Evolutionary conservation across 53 echinoderm and acorn worm genomes (phyloP).

Genomic region (Patiria pectinifera): DNA sequence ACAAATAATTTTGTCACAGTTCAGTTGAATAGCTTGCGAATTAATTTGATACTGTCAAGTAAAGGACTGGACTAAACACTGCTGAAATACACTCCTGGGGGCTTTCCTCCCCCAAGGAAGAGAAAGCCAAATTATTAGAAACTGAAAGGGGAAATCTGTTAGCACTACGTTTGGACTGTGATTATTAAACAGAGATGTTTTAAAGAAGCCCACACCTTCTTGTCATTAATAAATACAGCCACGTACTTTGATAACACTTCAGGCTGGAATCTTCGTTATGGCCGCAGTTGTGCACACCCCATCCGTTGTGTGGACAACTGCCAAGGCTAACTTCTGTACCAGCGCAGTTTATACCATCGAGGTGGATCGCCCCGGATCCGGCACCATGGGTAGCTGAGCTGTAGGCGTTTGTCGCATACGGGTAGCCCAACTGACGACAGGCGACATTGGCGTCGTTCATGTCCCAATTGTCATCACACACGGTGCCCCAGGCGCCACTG

Average conservation of each 20-base stretch:
- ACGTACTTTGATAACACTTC: not conserved
- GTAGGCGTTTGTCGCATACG: not conserved
- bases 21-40: too few species aligned
- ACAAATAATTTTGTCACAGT: too few species aligned
- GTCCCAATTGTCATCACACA: constrained; percentile 26
- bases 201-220: too few species aligned
- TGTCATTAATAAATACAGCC: not conserved
- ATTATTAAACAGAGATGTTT: not conserved
- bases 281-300: not conserved
- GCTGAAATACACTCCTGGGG: too few species aligned
- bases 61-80: too few species aligned
- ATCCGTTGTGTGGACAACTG: not conserved
- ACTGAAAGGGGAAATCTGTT: too few species aligned
- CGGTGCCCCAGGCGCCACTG: not conserved
- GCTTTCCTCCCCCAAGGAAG: too few species aligned
- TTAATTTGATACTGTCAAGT: too few species aligned
- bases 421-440: constrained; percentile 15
- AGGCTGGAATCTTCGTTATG: not conserved
- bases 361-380: not conserved
- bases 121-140: too few species aligned
- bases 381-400: not conserved
- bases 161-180: not conserved
- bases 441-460: constrained; percentile 28
- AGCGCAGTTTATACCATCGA: not conserved
- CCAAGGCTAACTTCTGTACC: not conserved